Evolutionary conservation across 2,113 vertebrate species (phyloP), one percentile per base, ranked within the genome.

Genomic region (Procapra przewalskii): DNA sequence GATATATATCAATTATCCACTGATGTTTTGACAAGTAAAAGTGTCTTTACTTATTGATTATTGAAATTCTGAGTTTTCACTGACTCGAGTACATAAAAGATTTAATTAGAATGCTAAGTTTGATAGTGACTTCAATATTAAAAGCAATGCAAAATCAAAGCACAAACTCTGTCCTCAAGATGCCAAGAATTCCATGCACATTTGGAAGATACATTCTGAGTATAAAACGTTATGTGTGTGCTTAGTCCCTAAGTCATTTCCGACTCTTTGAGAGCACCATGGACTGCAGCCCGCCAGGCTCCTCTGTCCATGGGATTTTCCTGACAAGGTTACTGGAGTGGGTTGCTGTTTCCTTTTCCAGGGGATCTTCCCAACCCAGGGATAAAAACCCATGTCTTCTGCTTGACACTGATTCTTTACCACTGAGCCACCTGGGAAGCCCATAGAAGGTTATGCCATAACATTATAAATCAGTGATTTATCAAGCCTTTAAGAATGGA

Each of bases 11-110:
- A 59, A 59, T 17, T 52, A 93, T 87, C n/a, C 92, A 77, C 5
- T 90, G 43, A 79, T 59, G 81, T 92, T 97, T 86, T 92, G 79
- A 97, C 11, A 60, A 33, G 27, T 71, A 59, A 96, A 97, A 95
- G 40, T 4, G 2, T 7, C 57, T 89, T 93, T 82, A 86, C 1
- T 95, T 88, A 23, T 95, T 89, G 29, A 71, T 97, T 90, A 88
- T 40, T 50, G 21, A 96, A 95, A 94, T 86, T 81, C 31, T 88
- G 48, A 92, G 43, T 97, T 93, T 90, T 96, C 10, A 96, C 52
- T 94, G 50, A 50, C 43, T 86, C 3, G 83, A 60, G 25, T 84
- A 92, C 62, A 95, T 40, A 88, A 91, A 55, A 75, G 2, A 87
- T 67, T 71, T 91, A 80, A 80, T 71, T 52, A 96, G 64, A 27